Evolutionary conservation across 1,140 invertebrate genomes (phyloP).

Genomic region (Zelostemma sp.): DNA sequence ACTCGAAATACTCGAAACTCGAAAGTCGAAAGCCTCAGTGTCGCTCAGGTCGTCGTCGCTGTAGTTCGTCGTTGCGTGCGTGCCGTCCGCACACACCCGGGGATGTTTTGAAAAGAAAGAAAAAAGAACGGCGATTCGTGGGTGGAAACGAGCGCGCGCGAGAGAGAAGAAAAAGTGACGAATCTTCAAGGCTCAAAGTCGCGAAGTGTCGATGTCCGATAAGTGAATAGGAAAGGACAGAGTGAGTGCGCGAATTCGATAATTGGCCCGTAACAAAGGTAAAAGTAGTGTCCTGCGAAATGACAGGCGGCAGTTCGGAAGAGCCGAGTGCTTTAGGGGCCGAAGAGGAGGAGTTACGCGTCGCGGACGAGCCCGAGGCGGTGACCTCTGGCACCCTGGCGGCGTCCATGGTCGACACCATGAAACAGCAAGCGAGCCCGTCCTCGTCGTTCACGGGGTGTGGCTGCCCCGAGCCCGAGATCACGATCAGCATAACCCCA

Average conservation of each 20-base stretch:
- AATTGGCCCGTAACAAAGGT: background rate
- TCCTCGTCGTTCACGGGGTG: constrained; percentile 70
- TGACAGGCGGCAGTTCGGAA: constrained; percentile 58
- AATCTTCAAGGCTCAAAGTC: constrained; percentile 10
- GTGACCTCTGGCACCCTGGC: constrained; percentile 32
- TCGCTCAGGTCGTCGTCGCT: too few relatives aligned
- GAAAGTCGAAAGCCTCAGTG: too few relatives aligned
- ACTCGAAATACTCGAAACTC: too few relatives aligned
- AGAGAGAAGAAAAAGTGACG: too few relatives aligned
- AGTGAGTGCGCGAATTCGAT: too few relatives aligned
- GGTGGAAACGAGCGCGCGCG: constrained; percentile 9
- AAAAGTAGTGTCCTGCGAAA: constrained; percentile 17
- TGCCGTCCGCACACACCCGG: too few relatives aligned
- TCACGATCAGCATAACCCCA: constrained; percentile 86
- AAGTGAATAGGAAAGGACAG: background rate
- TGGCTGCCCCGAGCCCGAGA: constrained; percentile 74
- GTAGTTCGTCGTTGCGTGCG: too few relatives aligned
- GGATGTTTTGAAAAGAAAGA: background rate
- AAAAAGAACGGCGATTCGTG: constrained; percentile 1
- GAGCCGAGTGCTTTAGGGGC: constrained; percentile 54
- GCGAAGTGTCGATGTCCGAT: constrained; percentile 1
- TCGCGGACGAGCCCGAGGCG: constrained; percentile 20
- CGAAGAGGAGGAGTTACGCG: constrained; percentile 40
- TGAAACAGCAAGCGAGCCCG: constrained; percentile 17
- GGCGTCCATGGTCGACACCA: constrained; percentile 24